A percentile compares a stretch with the other conserved stretches of the same genome.
Conservation (phyloP, 2,797 vertebrate genomes). For the Rhinoraja longicauda region DNA sequence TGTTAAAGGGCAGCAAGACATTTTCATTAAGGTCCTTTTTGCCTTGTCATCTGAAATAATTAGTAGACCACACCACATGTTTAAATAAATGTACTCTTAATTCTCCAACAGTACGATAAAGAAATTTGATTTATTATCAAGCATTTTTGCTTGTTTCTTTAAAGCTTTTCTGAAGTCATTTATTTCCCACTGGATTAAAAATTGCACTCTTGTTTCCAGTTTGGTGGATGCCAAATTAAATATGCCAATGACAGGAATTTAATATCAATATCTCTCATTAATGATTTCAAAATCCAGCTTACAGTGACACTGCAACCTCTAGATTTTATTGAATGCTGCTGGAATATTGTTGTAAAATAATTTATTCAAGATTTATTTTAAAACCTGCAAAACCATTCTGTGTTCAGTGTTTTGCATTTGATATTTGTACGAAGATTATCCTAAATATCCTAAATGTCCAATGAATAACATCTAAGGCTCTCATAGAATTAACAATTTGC, state of each 20-base stretch:
- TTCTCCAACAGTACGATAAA: not conserved
- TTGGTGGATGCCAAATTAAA: not conserved
- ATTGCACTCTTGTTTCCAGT: not conserved
- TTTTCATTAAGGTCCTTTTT: not conserved
- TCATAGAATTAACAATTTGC: not conserved
- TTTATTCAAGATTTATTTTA: not conserved
- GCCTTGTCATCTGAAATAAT: not conserved
- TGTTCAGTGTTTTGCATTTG: not conserved
- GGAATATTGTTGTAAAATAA: not conserved
- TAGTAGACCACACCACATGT: not conserved
- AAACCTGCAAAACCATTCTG: not conserved
- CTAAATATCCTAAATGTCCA: not conserved
- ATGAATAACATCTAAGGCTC: not conserved
- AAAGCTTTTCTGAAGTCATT: not conserved
- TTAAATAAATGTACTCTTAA: not conserved
- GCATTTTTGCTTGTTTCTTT: not conserved
- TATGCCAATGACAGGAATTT: not conserved
- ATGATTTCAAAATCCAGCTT: not conserved
- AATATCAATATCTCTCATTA: not conserved
- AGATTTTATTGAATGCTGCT: not conserved
- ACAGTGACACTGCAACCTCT: not conserved
- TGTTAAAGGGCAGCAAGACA: not conserved
- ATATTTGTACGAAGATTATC: not conserved
- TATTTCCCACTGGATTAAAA: not conserved
- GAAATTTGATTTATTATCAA: not conserved